phyloP scores from a whole-genome alignment of 2,797 vertebrate species.

The Argyrosomus regius region DNA sequence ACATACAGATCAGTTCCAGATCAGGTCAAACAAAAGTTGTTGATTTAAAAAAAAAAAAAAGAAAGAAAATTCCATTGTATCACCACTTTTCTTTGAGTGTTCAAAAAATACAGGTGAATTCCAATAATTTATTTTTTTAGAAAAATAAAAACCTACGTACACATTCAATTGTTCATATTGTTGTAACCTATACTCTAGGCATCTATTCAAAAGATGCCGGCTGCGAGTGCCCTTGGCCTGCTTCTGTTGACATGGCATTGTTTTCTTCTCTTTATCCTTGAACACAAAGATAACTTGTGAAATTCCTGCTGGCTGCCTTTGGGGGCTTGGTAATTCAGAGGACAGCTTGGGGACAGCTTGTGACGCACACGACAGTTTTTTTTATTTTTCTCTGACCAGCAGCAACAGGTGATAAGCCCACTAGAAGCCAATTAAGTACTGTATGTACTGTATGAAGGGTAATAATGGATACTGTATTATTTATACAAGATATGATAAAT shows the following conservation, averaged over 20 bases:
- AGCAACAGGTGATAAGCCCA: constrained; percentile 62
- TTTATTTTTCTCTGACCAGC: constrained; percentile 32
- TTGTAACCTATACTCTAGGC: constrained; percentile 23
- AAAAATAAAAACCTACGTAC: neutral
- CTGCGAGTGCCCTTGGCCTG: constrained; percentile 37
- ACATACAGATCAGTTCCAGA: neutral
- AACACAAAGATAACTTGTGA: constrained; percentile 81
- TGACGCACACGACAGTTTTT: constrained; percentile 43
- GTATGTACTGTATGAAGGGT: neutral
- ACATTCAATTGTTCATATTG: neutral
- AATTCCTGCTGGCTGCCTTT: constrained; percentile 75
- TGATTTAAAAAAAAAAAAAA: neutral
- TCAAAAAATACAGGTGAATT: neutral
- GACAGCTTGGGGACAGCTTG: constrained; percentile 40
- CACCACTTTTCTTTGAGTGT: neutral
- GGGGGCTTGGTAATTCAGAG: constrained; percentile 49
- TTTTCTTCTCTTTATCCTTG: constrained; percentile 72
- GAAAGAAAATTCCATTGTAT: neutral
- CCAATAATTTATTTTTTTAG: neutral
- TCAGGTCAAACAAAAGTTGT: no score
- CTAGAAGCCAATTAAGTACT: constrained; percentile 5
- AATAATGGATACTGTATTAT: neutral
- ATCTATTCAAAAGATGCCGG: constrained; percentile 19
- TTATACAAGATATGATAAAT: neutral
- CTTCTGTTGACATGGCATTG: constrained; percentile 64